Conservation (phyloP, 2,888 invertebrate genomes). For the Oxyscelio sp. region DNA sequence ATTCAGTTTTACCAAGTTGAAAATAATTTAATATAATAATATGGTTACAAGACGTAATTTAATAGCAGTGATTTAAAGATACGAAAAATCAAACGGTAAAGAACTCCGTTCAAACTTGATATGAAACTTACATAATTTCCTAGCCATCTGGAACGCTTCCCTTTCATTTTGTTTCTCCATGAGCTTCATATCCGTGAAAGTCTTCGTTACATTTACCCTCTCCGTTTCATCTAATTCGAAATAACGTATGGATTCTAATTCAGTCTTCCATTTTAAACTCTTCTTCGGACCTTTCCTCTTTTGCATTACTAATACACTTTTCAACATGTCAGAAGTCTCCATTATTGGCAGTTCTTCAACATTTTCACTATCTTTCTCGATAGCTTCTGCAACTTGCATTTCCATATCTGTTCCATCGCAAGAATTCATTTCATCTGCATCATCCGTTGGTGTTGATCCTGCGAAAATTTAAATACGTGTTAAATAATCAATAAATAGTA, state of each 20-base stretch:
- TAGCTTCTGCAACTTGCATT: constrained; percentile 73
- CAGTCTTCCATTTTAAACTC: constrained; percentile 94
- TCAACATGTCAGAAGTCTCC: constrained; percentile 90
- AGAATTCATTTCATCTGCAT: constrained; percentile 83
- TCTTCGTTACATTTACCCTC: constrained; percentile 97
- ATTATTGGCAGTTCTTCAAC: constrained; percentile 67
- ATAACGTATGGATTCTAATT: constrained; percentile 95
- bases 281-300: constrained; percentile 94
- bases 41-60: too few relatives aligned
- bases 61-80: too few relatives aligned
- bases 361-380: constrained; percentile 77
- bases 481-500: too few relatives aligned
- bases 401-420: constrained; percentile 81
- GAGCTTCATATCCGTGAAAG: constrained; percentile 96
- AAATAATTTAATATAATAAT: too few relatives aligned
- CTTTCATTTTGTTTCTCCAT: constrained; percentile 96
- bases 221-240: constrained; percentile 99
- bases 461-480: too few relatives aligned
- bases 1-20: too few relatives aligned
- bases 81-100: too few relatives aligned
- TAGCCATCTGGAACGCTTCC: constrained; percentile 93
- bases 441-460: constrained; percentile 85
- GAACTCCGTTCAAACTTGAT: too few relatives aligned
- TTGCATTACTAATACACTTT: constrained; percentile 93
- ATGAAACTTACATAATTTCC: constrained; percentile 92